A percentile compares a stretch with the other conserved stretches of the same genome.
Conservation (phyloP, 2,113 vertebrate species). For the Pteronura brasiliensis region DNA sequence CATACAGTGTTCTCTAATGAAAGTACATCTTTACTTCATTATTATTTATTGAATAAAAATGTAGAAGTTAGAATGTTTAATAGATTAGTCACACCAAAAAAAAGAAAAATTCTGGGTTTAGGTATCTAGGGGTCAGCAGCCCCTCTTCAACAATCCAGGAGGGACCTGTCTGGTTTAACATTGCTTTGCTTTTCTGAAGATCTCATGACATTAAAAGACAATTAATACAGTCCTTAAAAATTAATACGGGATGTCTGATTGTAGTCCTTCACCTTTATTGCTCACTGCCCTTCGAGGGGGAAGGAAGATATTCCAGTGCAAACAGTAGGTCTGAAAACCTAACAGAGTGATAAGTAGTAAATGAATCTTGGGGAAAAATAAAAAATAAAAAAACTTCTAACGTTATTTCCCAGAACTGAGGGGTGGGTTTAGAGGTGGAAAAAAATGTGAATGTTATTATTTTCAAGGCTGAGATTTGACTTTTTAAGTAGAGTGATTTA, state of each 20-base stretch:
- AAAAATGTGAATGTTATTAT: background rate
- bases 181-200: background rate
- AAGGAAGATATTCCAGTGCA: background rate
- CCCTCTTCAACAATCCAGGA: background rate
- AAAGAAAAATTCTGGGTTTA: background rate
- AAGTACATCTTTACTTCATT: background rate
- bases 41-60: background rate
- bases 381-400: background rate
- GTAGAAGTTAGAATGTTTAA: background rate
- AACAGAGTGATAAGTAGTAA: background rate
- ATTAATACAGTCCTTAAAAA: background rate
- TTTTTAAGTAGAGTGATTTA: background rate
- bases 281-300: background rate
- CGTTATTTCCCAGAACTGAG: background rate
- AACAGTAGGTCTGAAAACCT: background rate
- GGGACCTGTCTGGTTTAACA: background rate
- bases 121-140: background rate
- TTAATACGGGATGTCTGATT: background rate
- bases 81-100: background rate
- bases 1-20: background rate
- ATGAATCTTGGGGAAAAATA: background rate
- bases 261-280: background rate
- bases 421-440: background rate
- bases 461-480: constrained; percentile 7
- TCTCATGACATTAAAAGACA: background rate